Evolutionary conservation across 2,797 vertebrate genomes (phyloP), one percentile per base, ranked within the genome.

Genomic region (Sebastes minor): DNA sequence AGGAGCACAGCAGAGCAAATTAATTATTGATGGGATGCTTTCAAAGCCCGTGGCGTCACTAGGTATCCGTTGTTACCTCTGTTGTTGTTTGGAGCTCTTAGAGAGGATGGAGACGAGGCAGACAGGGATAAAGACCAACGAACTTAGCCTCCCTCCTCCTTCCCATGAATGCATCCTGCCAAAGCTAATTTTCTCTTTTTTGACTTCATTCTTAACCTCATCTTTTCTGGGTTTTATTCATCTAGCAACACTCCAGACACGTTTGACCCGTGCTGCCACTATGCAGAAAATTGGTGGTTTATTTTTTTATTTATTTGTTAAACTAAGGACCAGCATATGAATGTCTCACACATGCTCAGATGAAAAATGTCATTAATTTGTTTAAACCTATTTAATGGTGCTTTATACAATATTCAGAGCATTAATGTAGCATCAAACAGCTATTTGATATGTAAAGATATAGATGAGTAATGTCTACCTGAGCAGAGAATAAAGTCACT

Each of bases 11-110:
- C 87, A 76, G 81, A 88, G 20, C 62, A 81, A 76, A 86, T 94
- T 28, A 82, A 92, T 94, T 91, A 94, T 94, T 91, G 88, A 94
- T 91, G 86, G 82, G 75, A 77, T 80, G 86, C 90, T 91, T 87
- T 91, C 83, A 93, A 90, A 91, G 90, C 79, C 77, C 14, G 3
- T 82, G 78, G 83, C 86, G 46, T 92, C 91, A 84, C 80, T 70
- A 82, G 86, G 92, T 90, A 78, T 91, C 92, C 91, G 89, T 90
- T 91, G 92, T 92, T 94, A 86, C 87, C 77, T 59, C 74, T 74
- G 81, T 81, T 90, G 89, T 89, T 91, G 82, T 88, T 89, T 89
- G 81, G 71, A 67, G 87, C 78, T 87, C 79, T 82, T 83, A 80
- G 38, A 64, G 66, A 76, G 83, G 81, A 75, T 56, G 76, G 68